Evolutionary conservation across 2,113 vertebrate genomes (phyloP).

Genomic region (Thunnus thynnus): DNA sequence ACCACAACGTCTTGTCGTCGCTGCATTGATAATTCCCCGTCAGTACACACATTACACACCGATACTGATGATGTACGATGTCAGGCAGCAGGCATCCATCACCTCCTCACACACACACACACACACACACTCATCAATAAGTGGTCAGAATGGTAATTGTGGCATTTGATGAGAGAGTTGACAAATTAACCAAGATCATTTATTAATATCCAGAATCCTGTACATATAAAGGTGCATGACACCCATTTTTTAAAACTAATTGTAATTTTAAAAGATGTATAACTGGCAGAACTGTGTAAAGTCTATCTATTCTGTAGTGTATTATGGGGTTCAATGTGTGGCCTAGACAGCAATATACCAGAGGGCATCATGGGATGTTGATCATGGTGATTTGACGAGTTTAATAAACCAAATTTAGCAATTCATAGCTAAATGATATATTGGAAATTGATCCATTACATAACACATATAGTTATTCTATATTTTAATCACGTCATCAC

Average conservation of each 20-base stretch:
- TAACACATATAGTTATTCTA: too few species aligned
- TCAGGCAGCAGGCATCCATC: constrained; percentile 87
- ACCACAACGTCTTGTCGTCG: constrained; percentile 51
- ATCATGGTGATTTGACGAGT: neutral
- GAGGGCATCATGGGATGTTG: neutral
- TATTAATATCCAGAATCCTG: constrained; percentile 85
- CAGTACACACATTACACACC: constrained; percentile 80
- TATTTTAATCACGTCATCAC: neutral
- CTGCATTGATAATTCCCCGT: constrained; percentile 91
- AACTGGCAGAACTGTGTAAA: neutral
- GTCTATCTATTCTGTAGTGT: neutral
- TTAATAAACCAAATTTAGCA: too few species aligned
- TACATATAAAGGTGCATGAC: constrained; percentile 36
- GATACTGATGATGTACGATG: constrained; percentile 84
- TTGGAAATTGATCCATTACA: too few species aligned
- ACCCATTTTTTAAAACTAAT: neutral
- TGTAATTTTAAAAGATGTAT: neutral
- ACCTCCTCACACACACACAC: constrained; percentile 79
- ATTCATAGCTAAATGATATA: too few species aligned
- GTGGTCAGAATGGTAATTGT: constrained; percentile 92
- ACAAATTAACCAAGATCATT: constrained; percentile 89
- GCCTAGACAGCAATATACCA: neutral
- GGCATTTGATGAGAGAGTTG: constrained; percentile 86
- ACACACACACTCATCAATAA: constrained; percentile 89
- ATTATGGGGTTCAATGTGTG: neutral